These are phyloP conservation scores for Aproaerema taeniolella DNA, from an alignment of 2,888 invertebrate genomes.

Conservation along the genomic window DNA sequence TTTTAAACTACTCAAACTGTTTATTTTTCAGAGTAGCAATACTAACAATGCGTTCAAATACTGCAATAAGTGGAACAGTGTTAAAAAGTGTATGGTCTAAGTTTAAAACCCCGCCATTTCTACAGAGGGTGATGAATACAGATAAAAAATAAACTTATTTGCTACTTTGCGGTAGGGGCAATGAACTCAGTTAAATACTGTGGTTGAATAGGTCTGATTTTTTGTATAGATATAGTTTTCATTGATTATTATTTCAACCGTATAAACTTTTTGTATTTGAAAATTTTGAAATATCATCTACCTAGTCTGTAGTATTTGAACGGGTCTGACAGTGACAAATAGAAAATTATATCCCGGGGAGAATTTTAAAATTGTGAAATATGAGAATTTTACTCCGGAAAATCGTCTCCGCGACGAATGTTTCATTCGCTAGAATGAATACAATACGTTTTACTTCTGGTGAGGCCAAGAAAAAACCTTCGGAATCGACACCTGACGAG, in stretches of 20 bases:
- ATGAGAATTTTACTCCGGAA: conserved; percentile 62
- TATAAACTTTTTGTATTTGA: neutral
- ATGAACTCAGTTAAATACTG: neutral
- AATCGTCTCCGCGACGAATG: conserved; percentile 31
- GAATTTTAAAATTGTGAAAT: conserved; percentile 12
- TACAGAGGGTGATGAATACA: no score
- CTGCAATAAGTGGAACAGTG: no score
- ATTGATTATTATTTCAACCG: neutral
- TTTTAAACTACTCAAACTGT: no score
- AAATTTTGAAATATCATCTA: neutral
- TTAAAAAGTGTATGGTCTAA: no score
- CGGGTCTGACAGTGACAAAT: neutral
- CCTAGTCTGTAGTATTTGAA: neutral
- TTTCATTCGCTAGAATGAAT: conserved; percentile 31
- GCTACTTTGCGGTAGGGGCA: neutral
- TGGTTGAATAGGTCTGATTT: neutral
- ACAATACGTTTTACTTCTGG: conserved; percentile 38
- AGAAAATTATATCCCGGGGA: no score
- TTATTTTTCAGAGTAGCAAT: no score
- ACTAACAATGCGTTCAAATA: neutral
- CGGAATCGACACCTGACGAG: conserved; percentile 18
- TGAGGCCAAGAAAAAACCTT: conserved; percentile 34
- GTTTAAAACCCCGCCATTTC: no score
- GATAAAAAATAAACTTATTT: neutral
- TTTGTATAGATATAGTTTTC: neutral